Evolutionary conservation across 92 coral and sea anemone genomes (phyloP), one percentile per base, ranked within the genome.

Genomic region (Desmophyllum pertusum): DNA sequence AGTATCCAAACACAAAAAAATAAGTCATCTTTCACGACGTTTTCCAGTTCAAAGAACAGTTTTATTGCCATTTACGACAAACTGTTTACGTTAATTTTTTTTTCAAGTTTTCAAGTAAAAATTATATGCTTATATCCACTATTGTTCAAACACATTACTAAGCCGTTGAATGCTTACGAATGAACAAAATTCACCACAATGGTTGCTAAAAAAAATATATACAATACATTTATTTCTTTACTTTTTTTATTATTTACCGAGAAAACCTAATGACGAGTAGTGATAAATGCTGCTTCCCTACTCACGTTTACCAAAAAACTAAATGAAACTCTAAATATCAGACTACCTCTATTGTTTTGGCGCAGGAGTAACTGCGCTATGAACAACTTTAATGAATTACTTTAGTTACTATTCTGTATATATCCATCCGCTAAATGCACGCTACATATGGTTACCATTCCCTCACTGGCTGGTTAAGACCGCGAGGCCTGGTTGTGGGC

Each of bases 1-100:
- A 6, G 33, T 33, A 53, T 5, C 25, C 19, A 15, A 18, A 53
- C 19, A 19, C 62, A 53, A 23, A 21, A 10, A 57, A 57, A n/a
- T n/a, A 9, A n/a, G 10, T 57, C 25, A 3, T 3, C 30, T 64
- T 3, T 8, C 23, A 64, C 43, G 23, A 9, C 72, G 7, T 37
- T 18, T 66, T 66, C 25, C 42, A 66, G 10, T 66, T 66, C 72
- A 66, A 36, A 66, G 41, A 21, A 33, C 70, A 66, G 43, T 36
- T 66, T 66, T 66, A 66, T 66, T 66, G 72, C 31, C 77, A 72
- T 72, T 41, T 72, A 42, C 36, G 77, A 41, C 77, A n/a, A n/a
- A 41, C 52, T 72, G 77, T 36, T 33, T 66, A 13, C 70, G 38
- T 66, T 66, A 38, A 1, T 38, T 33, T 6, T 3, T 65, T 23